These are phyloP conservation scores for Drosophila kurseongensis DNA, from an alignment of 1,140 invertebrate genomes.

Conservation along the genomic window DNA sequence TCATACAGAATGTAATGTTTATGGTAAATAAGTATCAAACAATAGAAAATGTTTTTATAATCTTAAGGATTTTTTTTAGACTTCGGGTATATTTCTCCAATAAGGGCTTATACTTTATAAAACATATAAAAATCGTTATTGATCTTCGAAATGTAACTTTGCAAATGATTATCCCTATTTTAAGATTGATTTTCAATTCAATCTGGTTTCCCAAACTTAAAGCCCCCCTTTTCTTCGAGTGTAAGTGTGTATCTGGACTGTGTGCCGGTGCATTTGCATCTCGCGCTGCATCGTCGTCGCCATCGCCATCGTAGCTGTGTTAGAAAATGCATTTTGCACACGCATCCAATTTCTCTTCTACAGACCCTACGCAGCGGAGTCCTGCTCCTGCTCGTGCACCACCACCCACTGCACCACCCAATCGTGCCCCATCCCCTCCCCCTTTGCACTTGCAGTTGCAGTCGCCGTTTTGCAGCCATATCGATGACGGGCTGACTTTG, in stretches of 20 bases:
- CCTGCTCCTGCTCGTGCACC: background rate
- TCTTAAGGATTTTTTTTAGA: no score
- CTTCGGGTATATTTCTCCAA: no score
- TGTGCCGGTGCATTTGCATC: constrained; percentile 76
- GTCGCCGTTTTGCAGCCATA: constrained; percentile 58
- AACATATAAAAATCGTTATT: no score
- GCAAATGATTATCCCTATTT: no score
- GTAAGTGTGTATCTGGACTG: constrained; percentile 32
- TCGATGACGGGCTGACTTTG: constrained; percentile 80
- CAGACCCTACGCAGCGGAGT: constrained; percentile 27
- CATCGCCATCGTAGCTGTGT: constrained; percentile 65
- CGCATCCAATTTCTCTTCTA: constrained; percentile 76
- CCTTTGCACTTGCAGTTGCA: constrained; percentile 27
- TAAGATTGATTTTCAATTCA: no score
- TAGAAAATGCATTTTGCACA: constrained; percentile 82
- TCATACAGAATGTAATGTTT: no score
- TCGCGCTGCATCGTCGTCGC: constrained; percentile 61
- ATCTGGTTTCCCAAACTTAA: background rate
- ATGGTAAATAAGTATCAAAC: no score
- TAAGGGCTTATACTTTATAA: no score
- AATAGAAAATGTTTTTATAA: no score
- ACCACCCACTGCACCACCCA: background rate
- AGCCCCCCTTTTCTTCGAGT: background rate
- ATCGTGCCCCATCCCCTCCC: background rate
- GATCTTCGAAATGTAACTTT: no score